These are phyloP conservation scores for Grus americana DNA, from an alignment of 2,113 vertebrate species.

Conservation along the genomic window DNA sequence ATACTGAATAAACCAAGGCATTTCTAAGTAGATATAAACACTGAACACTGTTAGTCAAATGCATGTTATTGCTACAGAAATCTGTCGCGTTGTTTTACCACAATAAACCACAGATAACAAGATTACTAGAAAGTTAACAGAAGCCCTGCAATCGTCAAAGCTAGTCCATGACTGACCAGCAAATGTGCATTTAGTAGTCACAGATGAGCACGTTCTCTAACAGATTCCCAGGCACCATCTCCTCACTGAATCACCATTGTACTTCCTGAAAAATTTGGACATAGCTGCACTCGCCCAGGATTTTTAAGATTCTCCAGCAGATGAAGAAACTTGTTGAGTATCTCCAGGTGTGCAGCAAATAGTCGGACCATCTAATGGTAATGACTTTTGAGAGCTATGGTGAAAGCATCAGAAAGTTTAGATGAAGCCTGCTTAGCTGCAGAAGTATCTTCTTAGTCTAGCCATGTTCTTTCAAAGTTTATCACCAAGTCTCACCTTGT, in stretches of 20 bases:
- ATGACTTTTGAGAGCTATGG: neutral
- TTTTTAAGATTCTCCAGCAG: neutral
- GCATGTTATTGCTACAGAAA: neutral
- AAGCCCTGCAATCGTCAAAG: neutral
- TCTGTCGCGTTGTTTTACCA: neutral
- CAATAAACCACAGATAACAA: neutral
- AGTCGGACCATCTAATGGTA: neutral
- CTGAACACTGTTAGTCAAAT: neutral
- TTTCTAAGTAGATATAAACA: neutral
- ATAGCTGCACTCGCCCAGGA: neutral
- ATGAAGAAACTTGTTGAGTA: neutral
- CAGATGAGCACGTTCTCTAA: neutral
- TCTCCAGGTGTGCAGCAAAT: neutral
- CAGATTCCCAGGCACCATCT: neutral
- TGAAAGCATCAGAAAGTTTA: neutral
- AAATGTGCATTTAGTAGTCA: neutral
- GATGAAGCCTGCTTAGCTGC: neutral
- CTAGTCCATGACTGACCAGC: neutral
- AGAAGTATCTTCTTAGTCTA: neutral
- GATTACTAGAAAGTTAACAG: fast-evolving
- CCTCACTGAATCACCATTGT: neutral
- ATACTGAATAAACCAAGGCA: neutral
- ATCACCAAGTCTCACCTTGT: neutral
- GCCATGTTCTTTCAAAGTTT: neutral
- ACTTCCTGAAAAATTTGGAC: neutral